phyloP scores from a whole-genome alignment of 1,140 invertebrate genomes.

The Drosophila pectinifera region DNA sequence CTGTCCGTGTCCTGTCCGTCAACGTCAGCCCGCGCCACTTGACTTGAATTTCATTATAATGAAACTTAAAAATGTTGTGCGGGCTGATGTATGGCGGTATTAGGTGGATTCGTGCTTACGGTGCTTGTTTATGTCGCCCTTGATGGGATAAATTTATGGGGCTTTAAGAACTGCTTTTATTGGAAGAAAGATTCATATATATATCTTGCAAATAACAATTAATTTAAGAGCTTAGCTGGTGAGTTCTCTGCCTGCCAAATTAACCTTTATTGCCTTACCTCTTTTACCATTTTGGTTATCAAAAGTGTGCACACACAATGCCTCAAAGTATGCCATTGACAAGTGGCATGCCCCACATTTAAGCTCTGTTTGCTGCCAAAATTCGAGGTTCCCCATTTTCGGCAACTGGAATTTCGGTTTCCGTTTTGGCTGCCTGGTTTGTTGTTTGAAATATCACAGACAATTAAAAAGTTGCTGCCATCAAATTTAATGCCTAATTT shows the following conservation, averaged over 20 bases:
- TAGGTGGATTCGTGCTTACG: background rate
- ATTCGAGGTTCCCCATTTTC: background rate
- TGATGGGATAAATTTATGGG: background rate
- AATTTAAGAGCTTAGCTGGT: background rate
- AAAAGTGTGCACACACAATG: conserved; percentile 29
- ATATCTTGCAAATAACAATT: too few species aligned
- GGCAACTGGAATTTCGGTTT: background rate
- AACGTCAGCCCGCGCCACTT: conserved; percentile 36
- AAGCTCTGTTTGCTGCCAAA: background rate
- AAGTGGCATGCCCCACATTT: background rate
- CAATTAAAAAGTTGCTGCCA: conserved; percentile 54
- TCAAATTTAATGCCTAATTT: conserved; percentile 69
- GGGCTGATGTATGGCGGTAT: conserved; percentile 1
- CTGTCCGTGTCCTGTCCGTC: conserved; percentile 18
- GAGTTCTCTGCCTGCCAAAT: too few species aligned
- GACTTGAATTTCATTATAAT: conserved; percentile 30
- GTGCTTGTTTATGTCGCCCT: background rate
- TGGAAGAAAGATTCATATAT: background rate
- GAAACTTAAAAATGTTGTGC: conserved; percentile 4
- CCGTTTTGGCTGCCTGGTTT: background rate
- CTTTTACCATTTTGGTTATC: conserved; percentile 28
- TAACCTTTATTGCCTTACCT: too few species aligned
- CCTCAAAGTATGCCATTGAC: conserved; percentile 11
- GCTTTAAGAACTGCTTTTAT: background rate
- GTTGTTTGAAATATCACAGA: conserved; percentile 43